Conservation (phyloP, 2,888 invertebrate genomes). For the Dryobotodes eremita region DNA sequence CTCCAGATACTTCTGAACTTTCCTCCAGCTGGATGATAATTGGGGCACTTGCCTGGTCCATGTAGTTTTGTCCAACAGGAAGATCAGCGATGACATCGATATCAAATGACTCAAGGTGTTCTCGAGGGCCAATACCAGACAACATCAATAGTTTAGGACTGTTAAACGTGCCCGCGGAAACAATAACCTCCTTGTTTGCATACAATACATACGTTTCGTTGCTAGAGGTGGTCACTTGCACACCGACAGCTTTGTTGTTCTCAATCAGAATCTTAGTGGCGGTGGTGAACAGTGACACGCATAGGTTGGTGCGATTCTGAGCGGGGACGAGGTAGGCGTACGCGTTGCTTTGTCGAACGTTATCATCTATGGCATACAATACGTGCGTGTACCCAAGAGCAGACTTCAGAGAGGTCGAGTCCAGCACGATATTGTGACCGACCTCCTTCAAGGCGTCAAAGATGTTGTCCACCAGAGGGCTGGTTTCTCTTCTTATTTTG, state of each 20-base stretch:
- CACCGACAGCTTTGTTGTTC: constrained; percentile 38
- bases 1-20: constrained; percentile 20
- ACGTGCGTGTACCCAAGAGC: constrained; percentile 22
- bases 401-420: constrained; percentile 18
- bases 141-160: constrained; percentile 48
- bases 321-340: constrained; percentile 5
- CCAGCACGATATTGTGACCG: constrained; percentile 25
- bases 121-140: constrained; percentile 49
- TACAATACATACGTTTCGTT: constrained; percentile 28
- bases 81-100: constrained; percentile 49
- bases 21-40: constrained; percentile 35
- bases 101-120: constrained; percentile 35
- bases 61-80: constrained; percentile 53
- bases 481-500: constrained; percentile 29
- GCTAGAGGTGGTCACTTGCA: constrained; percentile 32
- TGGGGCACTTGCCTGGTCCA: constrained; percentile 31
- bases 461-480: background rate
- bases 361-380: constrained; percentile 18
- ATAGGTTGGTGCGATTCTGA: constrained; percentile 21
- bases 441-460: constrained; percentile 16
- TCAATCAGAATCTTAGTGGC: constrained; percentile 44
- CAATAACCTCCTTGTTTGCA: constrained; percentile 45
- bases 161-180: constrained; percentile 39
- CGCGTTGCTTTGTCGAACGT: constrained; percentile 22
- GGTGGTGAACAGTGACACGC: constrained; percentile 24